Conservation (phyloP, 37 sponge, comb jelly and placozoan genomes). For the Ianthella basta region DNA sequence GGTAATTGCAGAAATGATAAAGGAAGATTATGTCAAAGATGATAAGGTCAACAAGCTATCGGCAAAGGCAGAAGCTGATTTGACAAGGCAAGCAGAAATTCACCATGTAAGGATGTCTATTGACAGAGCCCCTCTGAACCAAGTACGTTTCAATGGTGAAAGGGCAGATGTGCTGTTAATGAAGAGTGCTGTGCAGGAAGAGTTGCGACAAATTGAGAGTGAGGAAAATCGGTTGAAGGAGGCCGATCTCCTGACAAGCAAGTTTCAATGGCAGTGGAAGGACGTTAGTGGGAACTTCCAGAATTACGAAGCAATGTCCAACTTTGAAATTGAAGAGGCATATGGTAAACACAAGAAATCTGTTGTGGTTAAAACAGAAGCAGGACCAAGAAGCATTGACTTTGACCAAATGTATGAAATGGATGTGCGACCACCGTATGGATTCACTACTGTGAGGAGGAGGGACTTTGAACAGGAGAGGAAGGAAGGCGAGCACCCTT, state of each 20-base stretch:
- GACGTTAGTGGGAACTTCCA: slow-evolving; percentile 3
- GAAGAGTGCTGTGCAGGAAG: slow-evolving; percentile 6
- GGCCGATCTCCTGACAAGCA: slow-evolving; percentile 8
- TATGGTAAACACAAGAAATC: neutral
- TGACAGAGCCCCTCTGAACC: neutral
- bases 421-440: neutral
- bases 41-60: neutral
- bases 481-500: neutral
- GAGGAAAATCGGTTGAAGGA: neutral
- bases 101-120: neutral
- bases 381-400: neutral
- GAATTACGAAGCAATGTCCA: slow-evolving; percentile 1
- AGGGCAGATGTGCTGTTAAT: neutral
- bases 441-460: neutral
- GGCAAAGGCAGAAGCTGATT: neutral
- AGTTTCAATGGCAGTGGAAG: slow-evolving; percentile 31
- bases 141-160: neutral
- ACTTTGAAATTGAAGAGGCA: slow-evolving; percentile 22
- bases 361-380: neutral
- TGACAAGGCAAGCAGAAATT: neutral
- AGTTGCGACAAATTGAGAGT: neutral
- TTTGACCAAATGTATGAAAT: neutral
- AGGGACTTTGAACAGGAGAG: neutral
- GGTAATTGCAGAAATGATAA: neutral
- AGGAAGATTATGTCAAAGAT: neutral